These are phyloP conservation scores for Chionodraco myersi DNA, from an alignment of 2,113 vertebrate species.

Conservation along the genomic window DNA sequence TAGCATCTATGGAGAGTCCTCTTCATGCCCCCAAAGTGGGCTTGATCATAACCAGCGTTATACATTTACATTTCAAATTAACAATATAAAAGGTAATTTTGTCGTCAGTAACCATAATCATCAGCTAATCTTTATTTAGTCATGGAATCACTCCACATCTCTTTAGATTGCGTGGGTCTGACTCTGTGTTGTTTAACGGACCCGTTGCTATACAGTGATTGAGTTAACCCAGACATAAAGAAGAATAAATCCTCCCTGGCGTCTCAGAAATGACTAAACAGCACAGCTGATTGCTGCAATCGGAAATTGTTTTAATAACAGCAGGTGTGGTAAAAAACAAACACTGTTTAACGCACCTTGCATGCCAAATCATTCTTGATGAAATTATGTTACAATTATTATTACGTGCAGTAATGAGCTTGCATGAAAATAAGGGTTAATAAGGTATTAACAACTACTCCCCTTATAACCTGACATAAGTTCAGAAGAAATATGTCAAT, in stretches of 20 bases:
- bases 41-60: not conserved
- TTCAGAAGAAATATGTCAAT: not conserved
- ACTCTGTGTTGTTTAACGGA: slow-evolving; percentile 3
- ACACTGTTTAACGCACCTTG: not conserved
- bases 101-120: not conserved
- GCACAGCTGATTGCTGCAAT: not conserved
- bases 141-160: not conserved
- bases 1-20: slow-evolving; percentile 28
- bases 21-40: slow-evolving; percentile 11
- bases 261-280: slow-evolving; percentile 3
- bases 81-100: slow-evolving; percentile 18
- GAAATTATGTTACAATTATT: not conserved
- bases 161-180: not conserved
- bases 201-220: not conserved
- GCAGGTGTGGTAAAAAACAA: not conserved
- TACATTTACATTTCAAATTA: slow-evolving; percentile 10
- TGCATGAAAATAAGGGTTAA: not conserved
- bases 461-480: not conserved
- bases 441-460: not conserved
- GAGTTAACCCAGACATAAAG: not conserved
- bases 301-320: not conserved
- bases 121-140: slow-evolving; percentile 6
- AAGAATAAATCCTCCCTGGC: not conserved
- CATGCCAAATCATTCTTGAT: not conserved
- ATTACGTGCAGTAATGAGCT: not conserved